A percentile compares a stretch with the other conserved stretches of the same genome.
Conservation (phyloP, 2,888 invertebrate genomes). For the Parnassius smintheus region DNA sequence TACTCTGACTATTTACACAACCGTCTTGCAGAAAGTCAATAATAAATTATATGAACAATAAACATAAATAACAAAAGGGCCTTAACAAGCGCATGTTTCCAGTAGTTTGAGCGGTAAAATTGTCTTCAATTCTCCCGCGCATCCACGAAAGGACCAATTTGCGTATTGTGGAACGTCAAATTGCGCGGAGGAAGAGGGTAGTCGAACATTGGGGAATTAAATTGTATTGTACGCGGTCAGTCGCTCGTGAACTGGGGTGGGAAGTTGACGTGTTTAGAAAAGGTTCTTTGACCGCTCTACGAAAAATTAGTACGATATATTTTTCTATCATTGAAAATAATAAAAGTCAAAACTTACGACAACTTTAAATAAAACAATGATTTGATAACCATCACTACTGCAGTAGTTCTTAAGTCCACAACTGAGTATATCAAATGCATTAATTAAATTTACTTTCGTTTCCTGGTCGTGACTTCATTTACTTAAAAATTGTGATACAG, state of each 20-base stretch:
- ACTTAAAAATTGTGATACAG: too few species aligned
- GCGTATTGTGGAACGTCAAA: conserved; percentile 61
- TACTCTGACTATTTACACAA: too few species aligned
- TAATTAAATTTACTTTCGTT: too few species aligned
- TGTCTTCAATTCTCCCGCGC: conserved; percentile 38
- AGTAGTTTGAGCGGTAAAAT: conserved; percentile 50
- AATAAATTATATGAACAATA: conserved; percentile 15
- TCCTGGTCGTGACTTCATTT: too few species aligned
- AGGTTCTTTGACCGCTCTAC: neutral
- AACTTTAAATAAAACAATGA: too few species aligned
- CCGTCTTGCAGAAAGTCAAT: neutral
- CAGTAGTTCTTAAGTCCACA: too few species aligned
- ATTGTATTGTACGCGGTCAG: conserved; percentile 62
- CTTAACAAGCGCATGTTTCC: conserved; percentile 47
- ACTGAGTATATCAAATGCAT: too few species aligned
- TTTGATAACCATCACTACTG: too few species aligned
- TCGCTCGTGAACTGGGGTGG: conserved; percentile 54
- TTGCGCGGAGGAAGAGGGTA: conserved; percentile 67
- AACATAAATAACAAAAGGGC: conserved; percentile 39
- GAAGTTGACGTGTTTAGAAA: conserved; percentile 37
- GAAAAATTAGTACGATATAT: neutral
- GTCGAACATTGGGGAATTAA: conserved; percentile 62
- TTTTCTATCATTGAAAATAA: too few species aligned
- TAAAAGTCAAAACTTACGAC: too few species aligned
- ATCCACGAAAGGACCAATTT: conserved; percentile 48